These are phyloP conservation scores for Drosophila rellima DNA, from an alignment of 2,888 invertebrate species.

Conservation along the genomic window DNA sequence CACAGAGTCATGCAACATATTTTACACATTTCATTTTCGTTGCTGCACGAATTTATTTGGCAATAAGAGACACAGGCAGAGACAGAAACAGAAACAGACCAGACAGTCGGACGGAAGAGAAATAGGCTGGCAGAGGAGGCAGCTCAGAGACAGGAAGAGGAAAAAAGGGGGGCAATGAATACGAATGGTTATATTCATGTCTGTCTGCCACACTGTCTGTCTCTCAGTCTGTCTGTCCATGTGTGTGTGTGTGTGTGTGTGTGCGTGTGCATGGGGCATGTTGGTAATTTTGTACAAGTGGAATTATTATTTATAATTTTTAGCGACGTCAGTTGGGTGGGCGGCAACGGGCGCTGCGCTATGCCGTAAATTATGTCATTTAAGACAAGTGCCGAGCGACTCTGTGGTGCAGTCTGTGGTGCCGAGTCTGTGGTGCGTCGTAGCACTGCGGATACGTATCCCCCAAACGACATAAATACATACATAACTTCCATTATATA, in stretches of 20 bases:
- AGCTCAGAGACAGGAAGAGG: constrained; percentile 68
- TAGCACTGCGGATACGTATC: constrained; percentile 60
- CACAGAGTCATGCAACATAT: constrained; percentile 69
- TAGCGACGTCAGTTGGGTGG: constrained; percentile 79
- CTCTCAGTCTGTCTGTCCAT: constrained; percentile 13
- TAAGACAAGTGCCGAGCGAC: constrained; percentile 70
- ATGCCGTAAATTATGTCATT: constrained; percentile 80
- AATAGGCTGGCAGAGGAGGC: constrained; percentile 53
- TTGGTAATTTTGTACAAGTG: constrained; percentile 80
- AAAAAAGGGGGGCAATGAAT: constrained; percentile 69
- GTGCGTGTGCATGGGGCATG: constrained; percentile 60
- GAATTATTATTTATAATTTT: constrained; percentile 81
- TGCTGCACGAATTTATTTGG: constrained; percentile 82
- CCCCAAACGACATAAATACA: constrained; percentile 60
- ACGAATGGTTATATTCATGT: constrained; percentile 63
- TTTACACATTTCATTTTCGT: constrained; percentile 82
- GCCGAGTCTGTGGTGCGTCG: background rate
- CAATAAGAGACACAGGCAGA: constrained; percentile 70
- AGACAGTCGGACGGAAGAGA: constrained; percentile 28
- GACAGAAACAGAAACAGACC: constrained; percentile 9
- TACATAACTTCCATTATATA: constrained; percentile 36
- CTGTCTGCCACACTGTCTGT: constrained; percentile 33
- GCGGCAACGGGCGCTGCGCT: constrained; percentile 78
- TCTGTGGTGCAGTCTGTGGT: constrained; percentile 1
- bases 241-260: constrained; percentile 23